phyloP scores from a whole-genome alignment of 1,140 invertebrate genomes.

The Rhynchophorus ferrugineus region DNA sequence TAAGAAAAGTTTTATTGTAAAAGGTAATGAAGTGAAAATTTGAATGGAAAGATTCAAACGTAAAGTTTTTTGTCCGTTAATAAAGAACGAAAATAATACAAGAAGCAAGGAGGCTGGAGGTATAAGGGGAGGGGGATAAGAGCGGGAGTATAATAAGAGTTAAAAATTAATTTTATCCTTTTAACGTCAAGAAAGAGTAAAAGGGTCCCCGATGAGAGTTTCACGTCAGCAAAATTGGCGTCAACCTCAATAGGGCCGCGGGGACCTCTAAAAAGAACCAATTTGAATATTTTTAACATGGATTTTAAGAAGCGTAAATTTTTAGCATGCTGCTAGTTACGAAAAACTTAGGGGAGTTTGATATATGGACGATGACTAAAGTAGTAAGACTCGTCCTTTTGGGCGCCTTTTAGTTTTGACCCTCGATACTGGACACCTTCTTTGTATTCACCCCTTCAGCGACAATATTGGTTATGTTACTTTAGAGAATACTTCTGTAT shows the following conservation, averaged over 20 bases:
- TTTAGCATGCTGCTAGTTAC: slow-evolving; percentile 35
- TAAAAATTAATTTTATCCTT: slow-evolving; percentile 35
- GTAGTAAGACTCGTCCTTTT: slow-evolving; percentile 16
- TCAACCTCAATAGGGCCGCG: slow-evolving; percentile 43
- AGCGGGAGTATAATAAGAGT: slow-evolving; percentile 8
- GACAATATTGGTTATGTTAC: slow-evolving; percentile 4
- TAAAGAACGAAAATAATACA: not conserved
- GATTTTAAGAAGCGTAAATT: slow-evolving; percentile 45
- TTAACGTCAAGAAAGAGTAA: slow-evolving; percentile 33
- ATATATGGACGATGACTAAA: slow-evolving; percentile 27
- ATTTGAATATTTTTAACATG: slow-evolving; percentile 47
- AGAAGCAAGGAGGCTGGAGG: not conserved
- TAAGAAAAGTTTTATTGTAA: no score
- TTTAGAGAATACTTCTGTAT: not conserved
- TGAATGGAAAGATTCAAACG: no score
- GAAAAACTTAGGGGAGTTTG: slow-evolving; percentile 21
- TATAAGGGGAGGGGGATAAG: not conserved
- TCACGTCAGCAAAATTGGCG: slow-evolving; percentile 44
- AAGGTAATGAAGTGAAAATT: no score
- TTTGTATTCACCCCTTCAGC: slow-evolving; percentile 14
- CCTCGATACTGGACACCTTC: slow-evolving; percentile 12
- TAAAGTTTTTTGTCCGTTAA: no score
- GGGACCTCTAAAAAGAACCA: slow-evolving; percentile 42
- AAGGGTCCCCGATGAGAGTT: slow-evolving; percentile 36
- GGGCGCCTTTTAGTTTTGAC: slow-evolving; percentile 1